Percentiles rank a stretch among this genome's conserved stretches.
Conservation (phyloP, 2,888 invertebrate species). For the Leptodirus hochenwartii region DNA sequence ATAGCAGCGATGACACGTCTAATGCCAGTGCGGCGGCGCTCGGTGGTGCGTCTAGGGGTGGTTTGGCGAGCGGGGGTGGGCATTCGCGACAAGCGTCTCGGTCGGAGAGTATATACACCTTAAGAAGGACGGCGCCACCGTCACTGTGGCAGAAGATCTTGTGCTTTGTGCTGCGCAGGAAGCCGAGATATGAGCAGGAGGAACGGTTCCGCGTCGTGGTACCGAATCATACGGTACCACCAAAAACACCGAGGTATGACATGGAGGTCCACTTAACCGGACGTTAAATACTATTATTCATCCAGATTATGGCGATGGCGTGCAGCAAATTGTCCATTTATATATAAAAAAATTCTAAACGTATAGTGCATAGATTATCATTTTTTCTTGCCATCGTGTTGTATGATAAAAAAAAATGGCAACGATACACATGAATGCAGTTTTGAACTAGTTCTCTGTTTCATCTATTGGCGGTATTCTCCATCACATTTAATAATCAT, state of each 20-base stretch:
- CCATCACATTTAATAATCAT: too few species aligned
- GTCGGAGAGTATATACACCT: constrained; percentile 77
- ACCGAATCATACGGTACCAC: constrained; percentile 72
- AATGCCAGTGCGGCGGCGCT: constrained; percentile 14
- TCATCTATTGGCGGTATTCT: too few species aligned
- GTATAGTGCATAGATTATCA: too few species aligned
- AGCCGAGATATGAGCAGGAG: constrained; percentile 36
- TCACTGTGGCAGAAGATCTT: constrained; percentile 53
- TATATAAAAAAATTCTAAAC: too few species aligned
- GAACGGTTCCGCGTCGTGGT: constrained; percentile 54
- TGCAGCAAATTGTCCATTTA: too few species aligned
- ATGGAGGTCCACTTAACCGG: too few species aligned
- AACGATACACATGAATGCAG: too few species aligned
- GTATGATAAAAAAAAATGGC: too few species aligned
- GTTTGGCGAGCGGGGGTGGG: constrained; percentile 37
- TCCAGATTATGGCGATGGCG: too few species aligned
- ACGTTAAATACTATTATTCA: too few species aligned
- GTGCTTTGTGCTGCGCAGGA: constrained; percentile 39
- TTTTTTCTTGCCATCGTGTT: too few species aligned
- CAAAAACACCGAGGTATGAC: constrained; percentile 61
- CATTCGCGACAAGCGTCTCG: constrained; percentile 79
- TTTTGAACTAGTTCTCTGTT: too few species aligned
- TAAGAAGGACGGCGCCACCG: constrained; percentile 54
- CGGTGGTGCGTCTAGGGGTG: constrained; percentile 24
- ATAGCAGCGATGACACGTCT: constrained; percentile 23